Percentiles rank a stretch among this genome's conserved stretches.
Evolutionary conservation across 2,888 invertebrate genomes (phyloP).

Genomic region (Buathra laborator): DNA sequence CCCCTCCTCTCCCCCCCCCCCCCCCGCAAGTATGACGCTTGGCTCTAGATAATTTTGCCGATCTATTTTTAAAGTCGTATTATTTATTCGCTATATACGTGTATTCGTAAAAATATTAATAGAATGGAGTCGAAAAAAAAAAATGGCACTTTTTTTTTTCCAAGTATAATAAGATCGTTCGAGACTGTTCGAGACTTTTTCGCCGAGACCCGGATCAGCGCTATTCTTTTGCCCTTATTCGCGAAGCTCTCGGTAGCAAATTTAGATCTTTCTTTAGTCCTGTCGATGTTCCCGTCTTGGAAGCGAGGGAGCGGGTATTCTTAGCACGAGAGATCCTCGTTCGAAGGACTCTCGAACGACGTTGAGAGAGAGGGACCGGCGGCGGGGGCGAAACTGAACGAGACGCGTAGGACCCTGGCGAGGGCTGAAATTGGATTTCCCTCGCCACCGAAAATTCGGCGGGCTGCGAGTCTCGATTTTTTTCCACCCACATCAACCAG

Average conservation of each 20-base stretch:
- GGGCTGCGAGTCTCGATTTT: conserved; percentile 55
- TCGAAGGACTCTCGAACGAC: conserved; percentile 54
- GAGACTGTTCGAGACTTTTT: conserved; percentile 10
- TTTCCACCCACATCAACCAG: background rate
- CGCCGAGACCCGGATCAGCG: background rate
- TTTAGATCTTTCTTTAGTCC: conserved; percentile 45
- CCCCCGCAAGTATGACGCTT: too few relatives aligned
- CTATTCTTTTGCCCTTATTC: conserved; percentile 12
- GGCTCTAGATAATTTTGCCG: too few relatives aligned
- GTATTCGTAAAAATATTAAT: background rate
- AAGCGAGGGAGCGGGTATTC: conserved; percentile 18
- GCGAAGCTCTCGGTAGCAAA: conserved; percentile 41
- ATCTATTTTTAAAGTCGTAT: background rate
- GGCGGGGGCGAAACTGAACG: conserved; percentile 26
- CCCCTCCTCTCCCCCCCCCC: too few relatives aligned
- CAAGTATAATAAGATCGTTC: conserved; percentile 21
- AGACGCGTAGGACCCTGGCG: conserved; percentile 52
- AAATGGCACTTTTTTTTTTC: background rate
- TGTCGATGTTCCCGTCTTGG: conserved; percentile 21
- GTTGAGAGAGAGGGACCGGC: conserved; percentile 37
- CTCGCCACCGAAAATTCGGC: conserved; percentile 57
- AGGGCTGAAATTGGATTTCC: conserved; percentile 60
- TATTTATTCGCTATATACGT: background rate
- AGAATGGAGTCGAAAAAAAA: background rate
- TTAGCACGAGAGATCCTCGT: conserved; percentile 27